Evolutionary conservation across 2,888 invertebrate species (phyloP).

Genomic region (Julus scandinavius): DNA sequence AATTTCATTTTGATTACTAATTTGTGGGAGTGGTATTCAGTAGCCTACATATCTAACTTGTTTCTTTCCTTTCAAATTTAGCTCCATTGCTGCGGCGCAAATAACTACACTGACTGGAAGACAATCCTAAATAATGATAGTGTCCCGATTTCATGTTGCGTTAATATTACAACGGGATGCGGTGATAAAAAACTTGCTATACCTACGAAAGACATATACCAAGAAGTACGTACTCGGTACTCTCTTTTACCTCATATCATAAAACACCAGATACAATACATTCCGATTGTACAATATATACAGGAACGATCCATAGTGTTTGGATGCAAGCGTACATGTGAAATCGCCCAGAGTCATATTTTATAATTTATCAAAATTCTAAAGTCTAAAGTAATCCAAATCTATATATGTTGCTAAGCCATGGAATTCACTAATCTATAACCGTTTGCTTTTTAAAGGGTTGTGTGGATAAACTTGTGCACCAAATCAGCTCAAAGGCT

Average conservation of each 20-base stretch:
- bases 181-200: neutral
- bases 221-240: neutral
- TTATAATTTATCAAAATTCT: neutral
- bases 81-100: neutral
- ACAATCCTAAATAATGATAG: neutral
- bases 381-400: too few species aligned
- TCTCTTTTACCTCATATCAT: too few species aligned
- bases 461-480: conserved; percentile 69
- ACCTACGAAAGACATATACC: neutral
- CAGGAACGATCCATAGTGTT: too few species aligned
- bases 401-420: too few species aligned
- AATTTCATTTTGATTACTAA: too few species aligned
- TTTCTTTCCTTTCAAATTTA: neutral
- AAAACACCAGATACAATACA: too few species aligned
- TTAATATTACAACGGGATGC: neutral
- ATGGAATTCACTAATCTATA: neutral
- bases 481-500: conserved; percentile 68
- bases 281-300: too few species aligned
- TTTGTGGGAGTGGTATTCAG: neutral
- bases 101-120: conserved; percentile 48
- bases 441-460: neutral
- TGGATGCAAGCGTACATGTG: too few species aligned
- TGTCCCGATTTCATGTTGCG: conserved; percentile 37
- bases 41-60: neutral
- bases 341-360: neutral